Evolutionary conservation across 2,113 vertebrate genomes (phyloP).

Genomic region (Zosterops hypoxanthus): DNA sequence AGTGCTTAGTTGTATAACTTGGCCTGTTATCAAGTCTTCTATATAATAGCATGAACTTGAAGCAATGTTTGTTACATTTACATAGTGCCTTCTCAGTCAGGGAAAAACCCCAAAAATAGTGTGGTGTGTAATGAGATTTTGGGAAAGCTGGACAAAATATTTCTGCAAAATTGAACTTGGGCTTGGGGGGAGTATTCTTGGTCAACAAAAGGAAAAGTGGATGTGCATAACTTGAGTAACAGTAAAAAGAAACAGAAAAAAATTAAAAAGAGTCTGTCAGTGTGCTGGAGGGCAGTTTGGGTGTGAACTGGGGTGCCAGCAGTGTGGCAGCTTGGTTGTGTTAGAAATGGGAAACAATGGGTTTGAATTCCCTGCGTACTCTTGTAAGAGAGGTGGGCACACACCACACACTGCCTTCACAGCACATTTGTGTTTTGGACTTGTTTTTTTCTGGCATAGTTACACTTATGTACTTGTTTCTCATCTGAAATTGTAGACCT

Average conservation of each 20-base stretch:
- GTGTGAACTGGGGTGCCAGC: neutral
- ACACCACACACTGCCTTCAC: fast-evolving
- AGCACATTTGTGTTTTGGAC: neutral
- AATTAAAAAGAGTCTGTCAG: neutral
- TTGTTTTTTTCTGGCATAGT: neutral
- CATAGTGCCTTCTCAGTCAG: neutral
- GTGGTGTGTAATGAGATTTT: neutral
- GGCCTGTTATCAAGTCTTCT: neutral
- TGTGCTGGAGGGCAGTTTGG: neutral
- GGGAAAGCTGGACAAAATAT: neutral
- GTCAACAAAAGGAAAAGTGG: neutral
- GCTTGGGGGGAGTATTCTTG: neutral
- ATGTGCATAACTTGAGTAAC: neutral
- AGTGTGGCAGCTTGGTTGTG: fast-evolving
- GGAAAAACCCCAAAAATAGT: neutral
- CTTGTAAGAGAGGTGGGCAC: neutral
- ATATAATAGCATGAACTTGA: neutral
- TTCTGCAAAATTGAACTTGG: neutral
- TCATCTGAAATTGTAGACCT: neutral
- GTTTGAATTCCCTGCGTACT: fast-evolving
- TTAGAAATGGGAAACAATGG: neutral
- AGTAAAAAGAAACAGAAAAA: neutral
- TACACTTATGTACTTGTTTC: neutral
- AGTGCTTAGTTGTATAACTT: neutral
- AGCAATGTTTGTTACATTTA: neutral